These are phyloP conservation scores for Thalassophryne amazonica DNA, from an alignment of 2,797 vertebrate species.

Conservation along the genomic window DNA sequence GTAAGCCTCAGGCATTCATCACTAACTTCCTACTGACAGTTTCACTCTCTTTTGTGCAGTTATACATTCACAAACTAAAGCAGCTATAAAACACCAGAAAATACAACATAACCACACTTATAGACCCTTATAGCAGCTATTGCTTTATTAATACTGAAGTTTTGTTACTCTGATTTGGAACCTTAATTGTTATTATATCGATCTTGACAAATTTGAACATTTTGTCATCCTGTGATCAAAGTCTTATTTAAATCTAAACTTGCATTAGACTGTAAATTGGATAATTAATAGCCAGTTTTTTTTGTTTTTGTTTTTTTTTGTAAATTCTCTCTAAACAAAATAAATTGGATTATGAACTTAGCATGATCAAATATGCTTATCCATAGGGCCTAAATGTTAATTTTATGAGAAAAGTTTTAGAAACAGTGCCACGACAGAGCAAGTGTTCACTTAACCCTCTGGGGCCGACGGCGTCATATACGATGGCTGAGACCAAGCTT, in stretches of 20 bases:
- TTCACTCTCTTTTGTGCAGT: conserved; percentile 13
- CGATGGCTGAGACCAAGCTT: too few relatives aligned
- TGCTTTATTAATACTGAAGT: too few relatives aligned
- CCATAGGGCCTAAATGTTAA: conserved; percentile 4
- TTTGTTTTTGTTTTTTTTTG: too few relatives aligned
- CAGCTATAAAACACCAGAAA: conserved; percentile 7
- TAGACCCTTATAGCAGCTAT: neutral
- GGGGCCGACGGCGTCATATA: too few relatives aligned
- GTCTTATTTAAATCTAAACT: too few relatives aligned
- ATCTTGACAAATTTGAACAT: too few relatives aligned
- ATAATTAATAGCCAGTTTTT: too few relatives aligned
- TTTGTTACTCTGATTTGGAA: neutral
- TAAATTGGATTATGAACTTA: neutral
- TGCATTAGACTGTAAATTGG: too few relatives aligned
- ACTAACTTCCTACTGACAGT: neutral
- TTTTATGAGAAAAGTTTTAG: conserved; percentile 15
- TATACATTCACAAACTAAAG: conserved; percentile 7
- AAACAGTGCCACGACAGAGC: neutral
- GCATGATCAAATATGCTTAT: conserved; percentile 1
- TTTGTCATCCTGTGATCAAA: too few relatives aligned
- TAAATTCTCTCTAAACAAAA: neutral
- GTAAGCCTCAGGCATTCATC: conserved; percentile 1
- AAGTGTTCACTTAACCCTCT: conserved; percentile 12
- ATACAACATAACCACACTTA: conserved; percentile 1
- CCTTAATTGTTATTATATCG: too few relatives aligned